Evolutionary conservation across 2,113 vertebrate species (phyloP), one percentile per base, ranked within the genome.

Genomic region (Furnarius figulus): DNA sequence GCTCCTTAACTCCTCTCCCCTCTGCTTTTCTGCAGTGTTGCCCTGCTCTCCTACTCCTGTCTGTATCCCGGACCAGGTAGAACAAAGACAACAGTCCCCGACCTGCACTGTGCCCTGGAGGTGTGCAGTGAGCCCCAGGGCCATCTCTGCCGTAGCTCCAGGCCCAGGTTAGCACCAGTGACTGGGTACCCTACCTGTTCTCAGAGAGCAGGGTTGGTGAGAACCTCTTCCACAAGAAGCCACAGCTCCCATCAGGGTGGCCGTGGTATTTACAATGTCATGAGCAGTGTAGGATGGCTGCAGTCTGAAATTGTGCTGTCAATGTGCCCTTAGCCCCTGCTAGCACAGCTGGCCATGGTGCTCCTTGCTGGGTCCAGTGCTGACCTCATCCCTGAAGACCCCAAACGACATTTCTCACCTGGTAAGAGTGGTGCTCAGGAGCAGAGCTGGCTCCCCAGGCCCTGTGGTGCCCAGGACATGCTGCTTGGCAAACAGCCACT

Each of bases 381-480:
- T 73, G 59, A 65, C 18, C 20, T 92, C 65, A 53, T 39, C 39
- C 59, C 46, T 73, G 40, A 46, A 92, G 74, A 52, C n/a, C 16
- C 40, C 18, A 19, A 33, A 56, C 0, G 4, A 46, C 5, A 7
- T 52, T n/a, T 87, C 59, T 12, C 49, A 22, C 15, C 12, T 55
- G 31, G 11, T 33, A 50, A 61, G 24, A 90, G 39, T 1, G 1
- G 31, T 84, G 55, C 10, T 87, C 25, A 42, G 59, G 35, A 52
- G 44, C 39, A 65, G 33, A 81, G 23, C 18, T 44, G 22, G 25
- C 15, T 74, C 15, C 40, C n/a, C 30, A 33, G 35, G 35, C 49
- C 35, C 46, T 0, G 0, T 2, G 1, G 20, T 65, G 63, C 62
- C 47, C 47, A 62, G 67, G 52, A 49, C 25, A 31, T 0, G 0